Percentiles rank a stretch among this genome's conserved stretches.
phyloP scores from a whole-genome alignment of 2,888 invertebrate genomes.

The Luffia ferchaultella region DNA sequence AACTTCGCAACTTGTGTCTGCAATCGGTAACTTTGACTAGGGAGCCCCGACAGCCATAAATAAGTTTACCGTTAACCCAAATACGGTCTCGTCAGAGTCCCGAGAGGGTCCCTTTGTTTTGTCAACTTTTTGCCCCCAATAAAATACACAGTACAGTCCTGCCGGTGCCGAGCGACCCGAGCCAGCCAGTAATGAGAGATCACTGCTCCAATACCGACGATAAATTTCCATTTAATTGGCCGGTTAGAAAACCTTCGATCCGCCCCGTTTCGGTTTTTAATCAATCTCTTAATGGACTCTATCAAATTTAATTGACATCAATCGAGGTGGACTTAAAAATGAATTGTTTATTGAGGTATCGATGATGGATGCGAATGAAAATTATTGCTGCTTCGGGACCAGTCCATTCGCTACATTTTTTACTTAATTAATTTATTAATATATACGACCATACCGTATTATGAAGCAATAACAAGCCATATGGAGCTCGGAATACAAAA shows the following conservation, averaged over 20 bases:
- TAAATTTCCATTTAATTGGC: constrained; percentile 8
- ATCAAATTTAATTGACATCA: constrained; percentile 56
- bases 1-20: not conserved
- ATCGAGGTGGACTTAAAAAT: constrained; percentile 33
- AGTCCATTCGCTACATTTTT: not conserved
- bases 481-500: too few relatives aligned
- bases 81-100: constrained; percentile 2
- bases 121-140: constrained; percentile 32
- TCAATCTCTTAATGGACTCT: constrained; percentile 46
- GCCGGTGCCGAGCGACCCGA: not conserved
- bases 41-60: constrained; percentile 2
- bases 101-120: constrained; percentile 20
- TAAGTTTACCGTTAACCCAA: constrained; percentile 4
- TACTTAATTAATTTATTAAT: not conserved
- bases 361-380: constrained; percentile 6
- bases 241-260: constrained; percentile 6
- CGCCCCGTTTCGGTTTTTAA: constrained; percentile 35
- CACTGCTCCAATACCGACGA: constrained; percentile 5
- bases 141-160: constrained; percentile 18
- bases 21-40: not conserved
- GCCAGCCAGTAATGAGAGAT: constrained; percentile 4
- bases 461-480: not conserved
- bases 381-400: constrained; percentile 1
- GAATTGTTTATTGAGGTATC: constrained; percentile 21
- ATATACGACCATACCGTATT: not conserved